These are phyloP conservation scores for Brachystomella parvula DNA, from an alignment of 1,140 invertebrate genomes.

Conservation along the genomic window DNA sequence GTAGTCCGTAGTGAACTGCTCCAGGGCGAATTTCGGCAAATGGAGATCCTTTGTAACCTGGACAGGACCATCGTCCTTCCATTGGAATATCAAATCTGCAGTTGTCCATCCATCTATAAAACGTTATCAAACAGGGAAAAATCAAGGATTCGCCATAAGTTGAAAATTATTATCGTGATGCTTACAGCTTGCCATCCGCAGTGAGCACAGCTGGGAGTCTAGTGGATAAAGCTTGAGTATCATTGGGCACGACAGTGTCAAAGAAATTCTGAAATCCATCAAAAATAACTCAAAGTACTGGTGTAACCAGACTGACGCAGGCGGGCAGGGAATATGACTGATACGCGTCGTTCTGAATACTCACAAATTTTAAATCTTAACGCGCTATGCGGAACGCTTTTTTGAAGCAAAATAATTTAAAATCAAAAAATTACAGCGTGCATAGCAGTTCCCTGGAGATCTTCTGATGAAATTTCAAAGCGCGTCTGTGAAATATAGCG, in stretches of 20 bases:
- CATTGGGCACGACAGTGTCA: constrained; percentile 24
- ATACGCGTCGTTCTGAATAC: too few relatives aligned
- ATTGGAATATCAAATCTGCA: constrained; percentile 83
- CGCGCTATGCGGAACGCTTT: too few relatives aligned
- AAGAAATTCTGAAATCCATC: constrained; percentile 18
- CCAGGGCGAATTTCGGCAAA: constrained; percentile 83
- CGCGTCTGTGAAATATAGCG: background rate
- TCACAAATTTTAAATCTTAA: too few relatives aligned
- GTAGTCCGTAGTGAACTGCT: constrained; percentile 84
- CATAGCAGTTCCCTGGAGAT: too few relatives aligned
- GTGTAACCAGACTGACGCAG: too few relatives aligned
- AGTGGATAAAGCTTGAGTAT: constrained; percentile 15
- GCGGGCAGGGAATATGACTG: too few relatives aligned
- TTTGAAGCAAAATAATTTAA: too few relatives aligned
- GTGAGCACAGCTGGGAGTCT: constrained; percentile 18
- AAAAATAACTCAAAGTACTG: too few relatives aligned
- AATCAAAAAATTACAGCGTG: too few relatives aligned
- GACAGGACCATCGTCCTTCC: constrained; percentile 88
- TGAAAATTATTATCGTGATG: background rate
- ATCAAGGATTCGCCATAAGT: background rate
- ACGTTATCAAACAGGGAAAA: background rate
- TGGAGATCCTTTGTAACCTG: constrained; percentile 89
- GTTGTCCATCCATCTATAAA: constrained; percentile 76
- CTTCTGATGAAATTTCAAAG: too few relatives aligned
- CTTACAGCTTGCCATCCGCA: constrained; percentile 25